Base-by-base conservation (phyloP, 2,888 invertebrate species). In the Rambutsinella grinnellia region DNA sequence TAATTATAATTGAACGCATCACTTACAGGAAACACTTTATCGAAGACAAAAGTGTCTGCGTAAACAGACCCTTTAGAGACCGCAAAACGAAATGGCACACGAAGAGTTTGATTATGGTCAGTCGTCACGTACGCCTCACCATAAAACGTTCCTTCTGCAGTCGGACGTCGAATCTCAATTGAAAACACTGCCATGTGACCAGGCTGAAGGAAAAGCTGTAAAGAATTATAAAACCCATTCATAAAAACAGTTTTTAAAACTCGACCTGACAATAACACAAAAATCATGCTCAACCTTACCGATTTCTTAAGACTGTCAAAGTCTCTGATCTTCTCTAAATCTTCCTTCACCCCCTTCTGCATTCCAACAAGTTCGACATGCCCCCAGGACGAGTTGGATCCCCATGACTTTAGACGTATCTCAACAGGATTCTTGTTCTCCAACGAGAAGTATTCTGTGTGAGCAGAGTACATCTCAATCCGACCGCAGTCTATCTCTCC, bases 21-120 rank as follows among this genome's bases (percentile, higher is more conserved):
- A n/a, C 90, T 90, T 88, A 93, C 93, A 79, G 94, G 95, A 89
- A 94, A 95, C 85, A 93, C 93, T 86, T 93, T 91, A 80, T 91
- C 90, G 86, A 94, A 93, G 61, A 91, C 88, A 36, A 94, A 87
- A 84, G 90, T 89, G 84, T 91, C 90, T 75, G 92, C 91, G 79
- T 90, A 90, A 67, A 92, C 89, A 86, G 91, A 90, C 28, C 94
- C 94, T 83, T 91, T 90, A 0, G 93, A 92, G n/a, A 93, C 92
- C 84, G 90, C 89, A 86, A 94, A 92, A 81, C 90, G 90, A 69
- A 94, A 90, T n/a, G 92, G 91, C 71, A 93, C 89, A 65, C 90
- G 90, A 62, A 93, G 89, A 5, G 83, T 83, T 82, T 89, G 88
- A 85, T 93, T 92, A 84, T 90, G 91, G 58, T 90, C 89, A 0